Conservation (phyloP, 1,140 invertebrate genomes). For the Euura saliciscinereae region DNA sequence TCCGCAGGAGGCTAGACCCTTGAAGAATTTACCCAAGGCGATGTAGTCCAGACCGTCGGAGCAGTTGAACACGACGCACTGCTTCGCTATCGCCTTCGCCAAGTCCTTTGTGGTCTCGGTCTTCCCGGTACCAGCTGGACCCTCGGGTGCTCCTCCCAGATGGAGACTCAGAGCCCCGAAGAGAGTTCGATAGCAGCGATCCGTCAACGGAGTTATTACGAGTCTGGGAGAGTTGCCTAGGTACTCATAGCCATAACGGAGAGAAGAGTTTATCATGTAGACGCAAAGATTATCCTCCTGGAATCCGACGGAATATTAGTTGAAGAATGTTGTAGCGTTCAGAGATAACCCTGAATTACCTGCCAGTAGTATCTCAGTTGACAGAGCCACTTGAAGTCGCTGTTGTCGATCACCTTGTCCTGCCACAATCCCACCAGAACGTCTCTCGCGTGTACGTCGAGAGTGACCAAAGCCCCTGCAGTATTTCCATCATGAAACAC, state of each 20-base stretch:
- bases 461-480: slow-evolving; percentile 81
- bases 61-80: slow-evolving; percentile 97
- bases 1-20: slow-evolving; percentile 94
- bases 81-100: slow-evolving; percentile 94
- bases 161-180: slow-evolving; percentile 90
- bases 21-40: slow-evolving; percentile 95
- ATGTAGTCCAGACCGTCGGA: slow-evolving; percentile 93
- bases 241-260: slow-evolving; percentile 96
- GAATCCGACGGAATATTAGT: slow-evolving; percentile 7
- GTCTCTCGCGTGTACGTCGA: slow-evolving; percentile 92
- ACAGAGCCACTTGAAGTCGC: slow-evolving; percentile 92
- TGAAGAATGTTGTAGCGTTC: slow-evolving; percentile 18
- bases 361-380: slow-evolving; percentile 94
- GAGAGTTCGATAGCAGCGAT: slow-evolving; percentile 90
- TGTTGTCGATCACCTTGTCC: slow-evolving; percentile 70
- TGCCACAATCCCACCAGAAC: slow-evolving; percentile 77
- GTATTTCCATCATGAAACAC: slow-evolving; percentile 17
- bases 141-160: slow-evolving; percentile 89
- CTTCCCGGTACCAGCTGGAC: slow-evolving; percentile 94
- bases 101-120: slow-evolving; percentile 97
- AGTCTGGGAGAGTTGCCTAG: slow-evolving; percentile 88
- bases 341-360: slow-evolving; percentile 59
- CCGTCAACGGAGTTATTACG: slow-evolving; percentile 90
- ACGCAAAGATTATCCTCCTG: slow-evolving; percentile 70
- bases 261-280: slow-evolving; percentile 89